Conservation (phyloP, 92 coral and sea anemone species). For the Phymanthus crucifer region DNA sequence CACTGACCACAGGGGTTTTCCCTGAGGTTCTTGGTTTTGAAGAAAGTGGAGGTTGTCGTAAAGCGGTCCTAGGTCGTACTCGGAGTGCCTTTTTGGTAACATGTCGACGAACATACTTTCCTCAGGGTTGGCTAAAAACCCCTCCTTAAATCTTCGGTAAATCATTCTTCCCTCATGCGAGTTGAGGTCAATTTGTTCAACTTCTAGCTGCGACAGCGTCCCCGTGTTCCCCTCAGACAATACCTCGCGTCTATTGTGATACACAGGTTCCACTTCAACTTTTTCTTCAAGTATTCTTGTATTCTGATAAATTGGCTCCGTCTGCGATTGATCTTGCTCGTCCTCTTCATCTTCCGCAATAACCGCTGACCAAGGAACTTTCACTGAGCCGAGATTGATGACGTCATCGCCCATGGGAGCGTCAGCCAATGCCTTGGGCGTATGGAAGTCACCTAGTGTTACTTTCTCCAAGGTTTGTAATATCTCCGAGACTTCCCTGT, state of each 20-base stretch:
- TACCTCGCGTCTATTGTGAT: constrained; percentile 17
- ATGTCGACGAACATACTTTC: constrained; percentile 40
- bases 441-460: background rate
- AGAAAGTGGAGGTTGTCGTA: constrained; percentile 36
- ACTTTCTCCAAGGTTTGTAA: constrained; percentile 2
- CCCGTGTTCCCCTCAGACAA: background rate
- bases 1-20: constrained; percentile 19
- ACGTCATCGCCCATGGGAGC: background rate
- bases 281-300: background rate
- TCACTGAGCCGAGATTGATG: constrained; percentile 28
- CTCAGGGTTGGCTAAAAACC: background rate
- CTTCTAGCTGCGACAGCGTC: constrained; percentile 23
- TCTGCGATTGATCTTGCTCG: background rate
- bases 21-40: background rate
- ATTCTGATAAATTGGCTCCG: constrained; percentile 29
- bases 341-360: background rate
- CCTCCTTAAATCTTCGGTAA: constrained; percentile 11
- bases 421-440: background rate
- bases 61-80: constrained; percentile 29
- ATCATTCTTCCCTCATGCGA: constrained; percentile 9
- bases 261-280: constrained; percentile 11
- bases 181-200: constrained; percentile 13
- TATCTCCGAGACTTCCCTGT: background rate
- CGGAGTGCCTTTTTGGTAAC: constrained; percentile 29
- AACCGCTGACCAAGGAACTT: constrained; percentile 25